Base-by-base conservation (phyloP, 2,113 vertebrate species). In the Petrocephalus microphthalmus region DNA sequence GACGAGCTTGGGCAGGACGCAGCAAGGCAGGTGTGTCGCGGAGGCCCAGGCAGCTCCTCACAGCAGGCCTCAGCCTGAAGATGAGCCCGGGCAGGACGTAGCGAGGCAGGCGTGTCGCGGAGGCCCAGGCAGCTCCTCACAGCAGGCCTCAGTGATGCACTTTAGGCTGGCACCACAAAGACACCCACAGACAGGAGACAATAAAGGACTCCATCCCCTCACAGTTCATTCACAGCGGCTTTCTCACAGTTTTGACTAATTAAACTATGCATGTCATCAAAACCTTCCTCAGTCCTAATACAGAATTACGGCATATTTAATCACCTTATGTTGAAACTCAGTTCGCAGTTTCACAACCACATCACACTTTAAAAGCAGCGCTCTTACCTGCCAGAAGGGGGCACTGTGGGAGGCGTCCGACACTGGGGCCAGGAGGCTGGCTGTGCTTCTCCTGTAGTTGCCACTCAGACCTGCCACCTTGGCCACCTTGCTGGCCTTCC, bases 401-500 rank as follows among this genome's bases (percentile, higher is more conserved):
- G 96, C 92, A 93, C 95, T 96, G 94, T 96, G 97, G 49, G 96
- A 94, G 78, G 96, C 93, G 89, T 98, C 97, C 7, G 96, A 94
- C 93, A 96, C 96, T 6, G 95, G 33, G 91, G 97, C 95, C 91
- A 97, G 95, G 91, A 98, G 96, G 92, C 96, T 93, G 90, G 96
- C 93, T 82, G 96, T 95, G 93, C 93, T 97, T 94, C 97, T 98
- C 95, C 95, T 97, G 93, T 97, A 97, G 92, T 98, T 95, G 92
- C 96, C 96, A 92, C 98, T 97, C 95, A 98, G 95, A 91, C 95
- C 95, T 90, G 95, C 94, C 89, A 97, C 95, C 95, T 97, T 96
- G 96, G 96, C 97, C 94, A 97, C 95, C 95, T 99, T 98, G 95
- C 96, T 96, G 93, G 96, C 94, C 95, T 97, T 98, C 93, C 94